Percentiles rank a stretch among this genome's conserved stretches.
These are phyloP conservation scores for Lutjanus erythropterus DNA, from an alignment of 2,113 vertebrate species.

Conservation along the genomic window DNA sequence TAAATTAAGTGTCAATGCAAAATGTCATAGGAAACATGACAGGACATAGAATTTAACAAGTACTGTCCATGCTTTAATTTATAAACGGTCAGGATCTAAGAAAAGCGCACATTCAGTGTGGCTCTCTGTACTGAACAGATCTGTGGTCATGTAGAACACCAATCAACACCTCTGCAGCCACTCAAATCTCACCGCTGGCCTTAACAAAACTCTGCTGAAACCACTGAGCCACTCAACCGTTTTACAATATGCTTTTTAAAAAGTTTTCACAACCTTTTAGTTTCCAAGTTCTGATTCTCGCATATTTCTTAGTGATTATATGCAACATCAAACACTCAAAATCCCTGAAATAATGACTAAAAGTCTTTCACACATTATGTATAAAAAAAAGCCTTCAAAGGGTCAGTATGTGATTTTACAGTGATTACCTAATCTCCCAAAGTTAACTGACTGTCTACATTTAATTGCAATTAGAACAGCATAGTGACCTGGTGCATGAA, in stretches of 20 bases:
- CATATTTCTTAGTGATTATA: background rate
- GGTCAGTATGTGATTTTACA: background rate
- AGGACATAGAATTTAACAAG: background rate
- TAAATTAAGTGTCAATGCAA: background rate
- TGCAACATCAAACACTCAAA: background rate
- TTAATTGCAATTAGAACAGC: background rate
- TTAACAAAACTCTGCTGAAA: slow-evolving; percentile 1
- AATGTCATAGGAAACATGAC: background rate
- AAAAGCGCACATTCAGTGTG: background rate
- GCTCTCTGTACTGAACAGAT: background rate
- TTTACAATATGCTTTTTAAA: background rate
- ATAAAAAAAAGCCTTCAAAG: background rate
- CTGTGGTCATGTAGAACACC: background rate
- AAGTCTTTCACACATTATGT: background rate
- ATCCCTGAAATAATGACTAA: background rate
- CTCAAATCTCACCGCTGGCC: background rate
- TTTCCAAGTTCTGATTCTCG: background rate
- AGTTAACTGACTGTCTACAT: background rate
- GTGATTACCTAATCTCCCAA: background rate
- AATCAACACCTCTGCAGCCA: slow-evolving; percentile 22
- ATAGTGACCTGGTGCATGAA: background rate
- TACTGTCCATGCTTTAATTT: background rate
- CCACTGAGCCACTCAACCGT: background rate
- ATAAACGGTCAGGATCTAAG: background rate
- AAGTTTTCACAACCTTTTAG: background rate